Base-by-base conservation (phyloP, 1,140 invertebrate species). In the Mactra quadrangularis region DNA sequence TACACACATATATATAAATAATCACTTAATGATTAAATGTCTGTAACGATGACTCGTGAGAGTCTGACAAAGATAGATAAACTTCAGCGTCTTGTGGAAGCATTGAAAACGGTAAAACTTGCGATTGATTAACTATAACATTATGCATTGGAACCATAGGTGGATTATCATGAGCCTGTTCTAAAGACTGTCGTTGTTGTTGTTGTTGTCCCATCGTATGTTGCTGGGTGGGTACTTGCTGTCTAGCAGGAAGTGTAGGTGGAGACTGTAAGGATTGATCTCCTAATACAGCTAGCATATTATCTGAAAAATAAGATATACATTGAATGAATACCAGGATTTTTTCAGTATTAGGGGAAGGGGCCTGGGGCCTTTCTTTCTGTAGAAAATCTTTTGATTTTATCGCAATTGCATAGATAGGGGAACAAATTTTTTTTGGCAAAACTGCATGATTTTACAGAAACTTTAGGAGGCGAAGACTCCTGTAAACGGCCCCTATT, bases 61-160 rank as follows among this genome's bases (percentile, higher is more conserved):
- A 60, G 45, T 76, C 59, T 29, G 72, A 27, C 17, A 76, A 27
- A 45, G 72, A 76, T 9, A 77, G 45, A 59, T 77, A 77, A 35
- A 77, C 27, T 17, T 77, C 74, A n/a, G 74, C 60, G 41, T 77
- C 74, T 35, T 50, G 38, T 62, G 74, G 59, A 52, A 77, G 74
- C 74, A 77, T 77, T 25, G 74, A 45, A 29, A 77, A 77, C 17
- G 74, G 45, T 19, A 77, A 22, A 33, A 62, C 60, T 7, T n/a
- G 74, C 33, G 57, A 52, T 22, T 77, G 74, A 53, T 77, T 77
- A 13, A 62, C 74, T 17, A 64, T 47, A 33, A 77, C 22, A 31
- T 50, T 77, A 27, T 59, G 71, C 53, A 60, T 57, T 17, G 27
- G 25, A 13, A 60, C 68, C 68, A 71, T 71, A 17, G 57, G 57